Base-by-base conservation (phyloP, 1,140 invertebrate genomes). In the Apis mellifera region DNA sequence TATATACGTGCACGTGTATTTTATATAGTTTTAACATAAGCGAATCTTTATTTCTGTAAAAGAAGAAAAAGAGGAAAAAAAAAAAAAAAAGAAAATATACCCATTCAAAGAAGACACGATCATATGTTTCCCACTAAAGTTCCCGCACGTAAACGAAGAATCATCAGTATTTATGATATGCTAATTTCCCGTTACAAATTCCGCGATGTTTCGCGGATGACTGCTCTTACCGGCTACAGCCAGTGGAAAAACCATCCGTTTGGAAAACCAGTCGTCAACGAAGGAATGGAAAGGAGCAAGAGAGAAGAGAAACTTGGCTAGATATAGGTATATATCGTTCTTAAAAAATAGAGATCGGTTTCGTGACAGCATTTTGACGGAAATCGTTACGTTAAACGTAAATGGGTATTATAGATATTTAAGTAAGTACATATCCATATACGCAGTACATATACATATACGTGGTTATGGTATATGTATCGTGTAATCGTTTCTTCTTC, bases 151-250 rank as follows among this genome's bases (percentile, higher is more conserved):
- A 50, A 54, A 71, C 71, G 62, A 81, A 55, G 72, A 54, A 81
- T 86, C 85, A 92, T 93, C 90, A 92, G 91, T 93, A 93, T 93
- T 93, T 93, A 93, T 93, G 92, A 93, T 89, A 93, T 93, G 93
- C 91, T 93, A 93, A 93, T 93, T 86, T 78, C 89, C 92, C 90
- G 92, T 93, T 93, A 93, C 89, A 91, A 92, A 93, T 93, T 93
- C 92, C 87, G 87, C 89, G 89, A 89, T 87, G 86, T 89, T 90
- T 90, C 87, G 89, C 89, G 91, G 86, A 86, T 78, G 88, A 90
- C 84, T 90, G 89, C 81, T 81, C 70, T 78, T 82, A 42, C 70
- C 86, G 86, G 85, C 81, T 69, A 80, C 82, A 66, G 74, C 59
- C 77, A 83, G 76, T 59, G 86, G 84, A 84, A 88, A 73, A 88